phyloP scores from a whole-genome alignment of 2,888 invertebrate genomes.

The Chaitophorus viminalis region DNA sequence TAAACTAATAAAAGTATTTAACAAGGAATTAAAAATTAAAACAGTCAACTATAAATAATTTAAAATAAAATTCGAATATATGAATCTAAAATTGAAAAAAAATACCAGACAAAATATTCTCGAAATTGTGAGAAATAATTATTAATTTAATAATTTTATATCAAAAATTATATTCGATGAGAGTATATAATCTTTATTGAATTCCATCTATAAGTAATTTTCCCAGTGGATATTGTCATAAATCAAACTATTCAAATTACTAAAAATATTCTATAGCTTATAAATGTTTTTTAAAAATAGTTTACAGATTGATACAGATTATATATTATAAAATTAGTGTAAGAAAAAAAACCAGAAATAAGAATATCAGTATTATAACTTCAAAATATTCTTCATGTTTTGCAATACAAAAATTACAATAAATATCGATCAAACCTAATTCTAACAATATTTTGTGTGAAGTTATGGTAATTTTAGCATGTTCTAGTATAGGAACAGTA shows the following conservation, averaged over 20 bases:
- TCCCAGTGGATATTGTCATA: neutral
- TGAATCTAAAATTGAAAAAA: too few species aligned
- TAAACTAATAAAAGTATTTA: neutral
- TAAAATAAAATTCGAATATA: too few species aligned
- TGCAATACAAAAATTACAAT: neutral
- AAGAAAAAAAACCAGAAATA: neutral
- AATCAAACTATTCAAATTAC: neutral
- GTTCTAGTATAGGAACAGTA: slow-evolving; percentile 1
- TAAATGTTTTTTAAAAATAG: neutral
- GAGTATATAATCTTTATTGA: too few species aligned
- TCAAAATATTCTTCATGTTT: neutral
- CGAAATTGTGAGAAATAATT: too few species aligned
- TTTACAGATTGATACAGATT: neutral
- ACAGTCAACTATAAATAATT: too few species aligned
- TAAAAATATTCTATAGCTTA: neutral
- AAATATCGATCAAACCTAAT: slow-evolving; percentile 52
- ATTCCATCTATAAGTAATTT: neutral
- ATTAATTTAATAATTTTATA: too few species aligned
- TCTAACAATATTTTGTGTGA: neutral
- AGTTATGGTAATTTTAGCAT: slow-evolving; percentile 5
- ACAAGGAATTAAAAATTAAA: neutral
- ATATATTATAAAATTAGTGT: neutral
- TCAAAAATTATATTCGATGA: too few species aligned
- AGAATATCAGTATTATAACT: neutral
- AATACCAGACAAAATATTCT: too few species aligned